These are phyloP conservation scores for Anarhynchus alexandrinus DNA, from an alignment of 2,113 vertebrate genomes.

Conservation along the genomic window DNA sequence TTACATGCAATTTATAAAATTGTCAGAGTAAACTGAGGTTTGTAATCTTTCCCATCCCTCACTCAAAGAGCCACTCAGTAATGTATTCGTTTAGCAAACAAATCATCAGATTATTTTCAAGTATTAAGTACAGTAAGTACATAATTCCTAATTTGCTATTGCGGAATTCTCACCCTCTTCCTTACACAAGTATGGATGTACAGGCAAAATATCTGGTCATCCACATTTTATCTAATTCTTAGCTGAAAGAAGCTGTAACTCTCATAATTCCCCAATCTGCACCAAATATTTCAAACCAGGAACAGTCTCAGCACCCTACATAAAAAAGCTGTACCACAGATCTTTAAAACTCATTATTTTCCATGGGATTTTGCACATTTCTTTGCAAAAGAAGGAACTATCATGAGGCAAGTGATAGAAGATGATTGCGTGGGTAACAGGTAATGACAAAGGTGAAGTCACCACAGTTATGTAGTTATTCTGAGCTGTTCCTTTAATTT, in stretches of 20 bases:
- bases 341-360: not conserved
- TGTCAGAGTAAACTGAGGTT: not conserved
- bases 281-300: not conserved
- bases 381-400: not conserved
- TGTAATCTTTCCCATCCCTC: not conserved
- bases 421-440: not conserved
- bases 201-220: not conserved
- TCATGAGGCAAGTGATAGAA: not conserved
- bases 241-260: not conserved
- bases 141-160: not conserved
- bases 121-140: not conserved
- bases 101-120: not conserved
- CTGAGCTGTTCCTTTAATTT: not conserved
- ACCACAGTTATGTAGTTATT: not conserved
- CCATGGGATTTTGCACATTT: not conserved
- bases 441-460: not conserved
- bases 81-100: not conserved
- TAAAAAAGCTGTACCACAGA: not conserved
- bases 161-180: not conserved
- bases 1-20: not conserved
- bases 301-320: not conserved
- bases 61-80: not conserved
- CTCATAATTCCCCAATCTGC: not conserved
- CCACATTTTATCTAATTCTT: not conserved
- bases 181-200: not conserved